Base-by-base conservation (phyloP, 2,888 invertebrate species). In the Rhynchonema sp. region DNA sequence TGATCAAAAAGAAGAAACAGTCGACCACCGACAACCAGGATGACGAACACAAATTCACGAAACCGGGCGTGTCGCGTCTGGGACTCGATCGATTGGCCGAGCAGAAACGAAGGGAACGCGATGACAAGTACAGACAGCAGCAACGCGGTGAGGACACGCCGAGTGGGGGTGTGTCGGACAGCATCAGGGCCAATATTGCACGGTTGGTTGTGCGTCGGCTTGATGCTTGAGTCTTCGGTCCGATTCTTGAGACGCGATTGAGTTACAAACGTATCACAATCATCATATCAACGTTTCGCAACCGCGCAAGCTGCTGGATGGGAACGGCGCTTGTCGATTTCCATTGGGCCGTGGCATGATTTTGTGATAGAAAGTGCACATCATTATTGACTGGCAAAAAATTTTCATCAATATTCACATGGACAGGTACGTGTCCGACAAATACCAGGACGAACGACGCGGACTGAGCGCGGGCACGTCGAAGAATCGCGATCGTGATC, bases 61-160 rank as follows among this genome's bases (percentile, higher is more conserved):
- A n/a, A 6, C 49, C 49, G 2, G 49, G 46, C 25, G 58, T 23
- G 1, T 75, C 74, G 1, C 56, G 71, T 20, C 64, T 74, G 25
- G 75, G 75, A 0, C 62, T 75, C 38, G 75, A 75, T 62, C 69
- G 65, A 63, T 64, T 75, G 28, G 75, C 74, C 26, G 71, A 69
- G 2, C 67, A 65, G 3, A 74, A 74, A 61, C 64, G 74, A 13
- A 66, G 67, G 63, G 56, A 58, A 30, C 27, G 58, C 9, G 13
- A 55, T 28, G 49, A 53, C 22, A 6, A 53, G 26, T 2, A 54
- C 54, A 27, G 27, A 27, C 54, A 6, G 54, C 3, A 23, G n/a
- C 56, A 60, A 3, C 27, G 6, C 6, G 26, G 28, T 22, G 22
- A 49, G 20, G 58, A 60, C 9, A 56, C 56, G n/a, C 60, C 56